Evolutionary conservation across 2,113 vertebrate genomes (phyloP).

Genomic region (Tachysurus vachellii): DNA sequence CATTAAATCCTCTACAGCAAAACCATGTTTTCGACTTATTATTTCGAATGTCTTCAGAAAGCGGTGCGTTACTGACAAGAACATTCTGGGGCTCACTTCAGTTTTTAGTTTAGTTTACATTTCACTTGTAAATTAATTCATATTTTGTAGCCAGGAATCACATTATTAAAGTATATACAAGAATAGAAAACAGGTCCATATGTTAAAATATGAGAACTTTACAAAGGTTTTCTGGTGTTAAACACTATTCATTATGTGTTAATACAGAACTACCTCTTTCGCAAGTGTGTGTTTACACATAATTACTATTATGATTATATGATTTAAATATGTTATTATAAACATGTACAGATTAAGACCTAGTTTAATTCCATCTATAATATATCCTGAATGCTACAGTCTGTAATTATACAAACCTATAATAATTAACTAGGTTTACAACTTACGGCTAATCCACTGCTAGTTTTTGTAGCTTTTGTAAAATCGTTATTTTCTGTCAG

Average conservation of each 20-base stretch:
- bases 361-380: no score
- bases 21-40: neutral
- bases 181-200: neutral
- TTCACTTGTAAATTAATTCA: neutral
- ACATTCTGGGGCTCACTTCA: neutral
- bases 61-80: neutral
- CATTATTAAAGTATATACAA: neutral
- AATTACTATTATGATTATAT: neutral
- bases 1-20: neutral
- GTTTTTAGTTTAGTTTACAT: neutral
- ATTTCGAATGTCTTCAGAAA: constrained; percentile 13
- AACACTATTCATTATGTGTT: neutral
- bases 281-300: no score
- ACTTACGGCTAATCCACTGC: neutral
- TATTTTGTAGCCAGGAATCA: neutral
- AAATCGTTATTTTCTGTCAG: neutral
- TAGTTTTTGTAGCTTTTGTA: neutral
- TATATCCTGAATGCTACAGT: no score
- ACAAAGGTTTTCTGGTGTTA: neutral
- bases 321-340: no score
- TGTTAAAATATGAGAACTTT: neutral
- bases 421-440: neutral
- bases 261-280: neutral
- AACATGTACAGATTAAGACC: no score
- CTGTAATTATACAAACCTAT: no score